A percentile compares a stretch with the other conserved stretches of the same genome.
Conservation (phyloP, 2,888 invertebrate genomes). For the Chaitophorus viminalis region DNA sequence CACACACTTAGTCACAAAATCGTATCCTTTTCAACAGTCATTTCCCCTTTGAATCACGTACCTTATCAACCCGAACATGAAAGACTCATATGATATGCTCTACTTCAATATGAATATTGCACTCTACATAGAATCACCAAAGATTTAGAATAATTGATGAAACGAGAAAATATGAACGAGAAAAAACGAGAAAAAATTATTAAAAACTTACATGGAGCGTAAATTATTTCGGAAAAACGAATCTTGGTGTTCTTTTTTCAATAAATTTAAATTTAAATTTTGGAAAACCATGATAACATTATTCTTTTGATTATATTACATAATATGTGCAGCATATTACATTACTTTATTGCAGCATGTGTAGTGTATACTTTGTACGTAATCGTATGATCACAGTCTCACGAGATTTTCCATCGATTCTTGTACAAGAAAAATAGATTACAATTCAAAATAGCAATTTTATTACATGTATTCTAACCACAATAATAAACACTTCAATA, state of each 20-base stretch:
- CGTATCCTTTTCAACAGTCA: no score
- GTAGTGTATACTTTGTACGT: background rate
- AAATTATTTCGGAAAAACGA: no score
- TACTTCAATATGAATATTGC: no score
- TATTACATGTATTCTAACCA: background rate
- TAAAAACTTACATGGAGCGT: no score
- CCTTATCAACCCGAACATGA: no score
- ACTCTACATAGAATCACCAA: no score
- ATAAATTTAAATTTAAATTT: background rate
- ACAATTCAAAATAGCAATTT: background rate
- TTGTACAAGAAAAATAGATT: background rate
- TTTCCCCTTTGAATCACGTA: no score
- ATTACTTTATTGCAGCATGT: background rate
- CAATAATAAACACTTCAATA: background rate
- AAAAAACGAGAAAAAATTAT: no score
- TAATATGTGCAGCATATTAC: background rate
- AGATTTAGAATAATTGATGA: no score
- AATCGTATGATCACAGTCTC: background rate
- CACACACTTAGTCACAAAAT: no score
- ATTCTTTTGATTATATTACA: background rate
- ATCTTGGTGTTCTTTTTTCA: background rate
- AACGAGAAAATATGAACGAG: no score
- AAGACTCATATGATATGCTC: no score
- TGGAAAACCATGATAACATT: background rate
- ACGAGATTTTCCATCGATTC: background rate